phyloP scores from a whole-genome alignment of 2,113 vertebrate species.

The Nanorana parkeri region DNA sequence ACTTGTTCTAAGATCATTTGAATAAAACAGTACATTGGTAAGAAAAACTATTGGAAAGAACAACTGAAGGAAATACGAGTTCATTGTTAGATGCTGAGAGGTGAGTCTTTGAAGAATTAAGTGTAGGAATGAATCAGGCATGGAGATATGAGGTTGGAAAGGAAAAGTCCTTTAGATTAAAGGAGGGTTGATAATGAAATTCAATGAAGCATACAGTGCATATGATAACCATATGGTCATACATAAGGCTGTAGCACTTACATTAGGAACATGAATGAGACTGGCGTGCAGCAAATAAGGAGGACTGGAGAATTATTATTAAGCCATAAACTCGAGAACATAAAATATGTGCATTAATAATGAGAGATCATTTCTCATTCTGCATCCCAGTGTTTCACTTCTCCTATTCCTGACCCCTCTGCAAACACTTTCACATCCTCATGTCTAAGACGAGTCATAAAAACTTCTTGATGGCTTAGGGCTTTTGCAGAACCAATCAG shows the following conservation, averaged over 20 bases:
- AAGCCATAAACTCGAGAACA: not conserved
- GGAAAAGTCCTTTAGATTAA: not conserved
- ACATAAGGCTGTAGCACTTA: not conserved
- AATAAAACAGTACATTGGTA: not conserved
- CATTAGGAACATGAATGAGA: not conserved
- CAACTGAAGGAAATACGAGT: constrained; percentile 5
- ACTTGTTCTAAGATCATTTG: not conserved
- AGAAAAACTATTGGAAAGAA: not conserved
- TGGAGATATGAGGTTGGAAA: not conserved
- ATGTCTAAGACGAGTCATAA: constrained; percentile 44
- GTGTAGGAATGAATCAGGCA: not conserved
- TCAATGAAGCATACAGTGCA: not conserved
- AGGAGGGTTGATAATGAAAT: not conserved
- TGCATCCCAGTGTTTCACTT: not conserved
- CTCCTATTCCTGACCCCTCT: not conserved
- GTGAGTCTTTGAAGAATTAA: not conserved
- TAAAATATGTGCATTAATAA: not conserved
- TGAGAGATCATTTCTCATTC: not conserved
- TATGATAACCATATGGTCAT: not conserved
- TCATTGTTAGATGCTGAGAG: not conserved
- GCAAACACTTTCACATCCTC: not conserved
- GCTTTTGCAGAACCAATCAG: constrained; percentile 44
- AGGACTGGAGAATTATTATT: not conserved
- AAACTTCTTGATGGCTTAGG: constrained; percentile 8
- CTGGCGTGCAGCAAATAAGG: not conserved